Evolutionary conservation across 1,140 invertebrate genomes (phyloP), one percentile per base, ranked within the genome.

Genomic region (Lucilia cuprina): DNA sequence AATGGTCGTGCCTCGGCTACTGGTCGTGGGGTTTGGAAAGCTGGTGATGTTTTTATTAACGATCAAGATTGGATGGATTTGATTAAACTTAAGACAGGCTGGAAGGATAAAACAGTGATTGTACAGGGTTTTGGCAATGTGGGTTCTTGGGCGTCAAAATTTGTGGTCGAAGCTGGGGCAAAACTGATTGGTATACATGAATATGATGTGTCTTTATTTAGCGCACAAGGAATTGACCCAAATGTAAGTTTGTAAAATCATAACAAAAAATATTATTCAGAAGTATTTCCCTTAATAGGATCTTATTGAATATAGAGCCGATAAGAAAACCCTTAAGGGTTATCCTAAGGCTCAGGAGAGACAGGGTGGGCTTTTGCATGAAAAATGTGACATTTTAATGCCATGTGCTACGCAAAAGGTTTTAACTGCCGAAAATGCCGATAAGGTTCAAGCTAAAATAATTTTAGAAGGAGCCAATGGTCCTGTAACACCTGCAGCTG

Each of bases 111-210:
- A 89, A 97, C 95, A 2, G 96, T 96, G 84, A 96, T 98, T 87
- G 93, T 98, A n/a, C 96, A 98, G 93, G 97, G 96, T 5, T 95
- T 96, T 87, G 97, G 97, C 88, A 98, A 98, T 92, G 96, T 98
- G 1, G 97, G 97, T 85, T 93, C 95, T 13, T 95, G 96, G 88
- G 93, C 96, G 0, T 95, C 94, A 86, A 91, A 95, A 25, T 97
- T 96, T 89, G 92, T 98, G 0, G 92, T 94, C 85, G 91, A 95
- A 85, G 94, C 94, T 49, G 97, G 97, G 0, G 96, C 96, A 3
- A 95, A 94, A 86, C 94, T 96, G 85, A 94, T 98, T 86, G 97
- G 96, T 3, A 93, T 98, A 8, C 93, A 94, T 83, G 97, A 98
- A 91, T 88, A 91, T 30, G 94, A 97, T 89, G 94, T 93, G 13